Evolutionary conservation across 2,888 invertebrate genomes (phyloP).

Genomic region (Dromius quadrimaculatus): DNA sequence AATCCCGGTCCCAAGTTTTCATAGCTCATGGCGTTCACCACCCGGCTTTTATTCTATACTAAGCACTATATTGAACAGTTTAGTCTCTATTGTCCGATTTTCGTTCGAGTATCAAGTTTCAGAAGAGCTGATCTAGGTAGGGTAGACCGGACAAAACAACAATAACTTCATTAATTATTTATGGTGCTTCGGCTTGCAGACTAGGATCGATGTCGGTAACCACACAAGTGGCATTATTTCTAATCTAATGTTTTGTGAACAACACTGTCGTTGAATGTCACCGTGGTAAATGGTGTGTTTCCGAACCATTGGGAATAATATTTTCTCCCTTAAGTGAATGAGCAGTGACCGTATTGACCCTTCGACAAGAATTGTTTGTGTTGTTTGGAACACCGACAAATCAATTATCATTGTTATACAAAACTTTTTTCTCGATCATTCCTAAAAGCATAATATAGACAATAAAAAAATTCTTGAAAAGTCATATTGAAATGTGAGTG

Average conservation of each 20-base stretch:
- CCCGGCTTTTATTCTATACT: no score
- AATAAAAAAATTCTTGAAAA: no score
- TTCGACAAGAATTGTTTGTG: no score
- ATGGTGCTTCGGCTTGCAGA: neutral
- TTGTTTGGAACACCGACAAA: constrained; percentile 12
- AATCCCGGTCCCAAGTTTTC: no score
- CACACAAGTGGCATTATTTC: constrained; percentile 13
- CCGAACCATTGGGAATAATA: constrained; percentile 1
- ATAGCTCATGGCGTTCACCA: no score
- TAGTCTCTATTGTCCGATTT: neutral
- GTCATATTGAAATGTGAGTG: no score
- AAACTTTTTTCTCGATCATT: no score
- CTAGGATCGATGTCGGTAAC: constrained; percentile 16
- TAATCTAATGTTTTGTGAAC: constrained; percentile 25
- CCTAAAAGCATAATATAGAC: no score
- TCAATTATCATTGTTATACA: no score
- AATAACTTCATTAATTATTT: constrained; percentile 17
- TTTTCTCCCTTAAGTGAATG: constrained; percentile 1
- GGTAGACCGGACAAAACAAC: neutral
- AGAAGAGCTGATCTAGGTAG: neutral
- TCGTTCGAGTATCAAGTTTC: neutral
- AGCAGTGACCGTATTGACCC: neutral
- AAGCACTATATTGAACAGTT: no score
- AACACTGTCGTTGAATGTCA: neutral
- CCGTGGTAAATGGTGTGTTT: constrained; percentile 4